Percentiles rank a stretch among this genome's conserved stretches.
phyloP scores from a whole-genome alignment of 1,140 invertebrate species.

The Bilobella aurantiaca region DNA sequence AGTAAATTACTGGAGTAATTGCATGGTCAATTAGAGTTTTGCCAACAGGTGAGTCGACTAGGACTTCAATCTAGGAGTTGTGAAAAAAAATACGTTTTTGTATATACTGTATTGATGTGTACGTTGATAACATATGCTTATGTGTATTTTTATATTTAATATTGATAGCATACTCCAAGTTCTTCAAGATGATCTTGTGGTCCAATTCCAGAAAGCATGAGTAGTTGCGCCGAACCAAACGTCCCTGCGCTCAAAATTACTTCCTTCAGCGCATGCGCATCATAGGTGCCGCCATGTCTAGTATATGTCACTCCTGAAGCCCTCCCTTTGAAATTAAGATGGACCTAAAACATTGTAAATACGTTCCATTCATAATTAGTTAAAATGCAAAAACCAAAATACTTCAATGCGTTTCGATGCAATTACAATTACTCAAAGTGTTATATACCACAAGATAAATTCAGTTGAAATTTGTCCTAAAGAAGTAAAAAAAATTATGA shows the following conservation, averaged over 20 bases:
- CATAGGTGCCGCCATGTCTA: neutral
- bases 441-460: too few relatives aligned
- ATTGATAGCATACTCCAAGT: neutral
- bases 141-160: neutral
- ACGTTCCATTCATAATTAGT: neutral
- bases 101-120: too few relatives aligned
- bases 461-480: too few relatives aligned
- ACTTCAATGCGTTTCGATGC: too few relatives aligned
- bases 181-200: neutral
- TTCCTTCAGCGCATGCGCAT: neutral
- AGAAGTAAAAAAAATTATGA: too few relatives aligned
- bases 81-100: too few relatives aligned
- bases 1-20: neutral
- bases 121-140: neutral
- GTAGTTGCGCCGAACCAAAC: neutral
- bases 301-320: conserved; percentile 6
- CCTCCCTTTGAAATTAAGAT: neutral
- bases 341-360: neutral
- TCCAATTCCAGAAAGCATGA: neutral
- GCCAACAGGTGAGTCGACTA: conserved; percentile 13
- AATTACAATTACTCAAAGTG: too few relatives aligned
- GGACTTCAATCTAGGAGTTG: neutral
- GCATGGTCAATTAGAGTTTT: conserved; percentile 12
- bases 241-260: conserved; percentile 1
- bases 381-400: too few relatives aligned